Evolutionary conservation across 1,140 invertebrate genomes (phyloP).

Genomic region (Geopemphigus sp.): DNA sequence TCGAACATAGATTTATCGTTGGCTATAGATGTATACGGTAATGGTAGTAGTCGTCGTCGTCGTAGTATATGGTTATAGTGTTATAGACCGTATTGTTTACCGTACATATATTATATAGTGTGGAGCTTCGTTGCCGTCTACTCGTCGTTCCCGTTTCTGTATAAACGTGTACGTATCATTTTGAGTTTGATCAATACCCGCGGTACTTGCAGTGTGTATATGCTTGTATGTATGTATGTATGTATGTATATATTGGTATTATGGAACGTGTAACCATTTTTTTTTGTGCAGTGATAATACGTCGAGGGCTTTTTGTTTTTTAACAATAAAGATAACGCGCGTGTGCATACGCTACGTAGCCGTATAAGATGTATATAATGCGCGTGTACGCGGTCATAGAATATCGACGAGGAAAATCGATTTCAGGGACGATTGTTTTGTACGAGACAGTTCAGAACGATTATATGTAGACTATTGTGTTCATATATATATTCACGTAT

Average conservation of each 20-base stretch:
- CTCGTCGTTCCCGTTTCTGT: background rate
- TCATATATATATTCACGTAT: background rate
- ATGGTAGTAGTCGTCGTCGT: too few relatives aligned
- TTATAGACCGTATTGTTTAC: too few relatives aligned
- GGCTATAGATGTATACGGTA: too few relatives aligned
- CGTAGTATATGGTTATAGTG: too few relatives aligned
- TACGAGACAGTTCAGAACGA: background rate
- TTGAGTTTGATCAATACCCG: constrained; percentile 7
- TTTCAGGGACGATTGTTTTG: constrained; percentile 24
- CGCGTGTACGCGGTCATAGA: background rate
- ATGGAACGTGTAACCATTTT: background rate
- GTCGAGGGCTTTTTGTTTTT: background rate
- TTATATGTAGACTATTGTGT: constrained; percentile 25
- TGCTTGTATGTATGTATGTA: background rate
- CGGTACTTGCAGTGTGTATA: too few relatives aligned
- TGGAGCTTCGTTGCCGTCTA: background rate
- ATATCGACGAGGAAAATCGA: constrained; percentile 30
- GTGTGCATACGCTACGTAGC: too few relatives aligned
- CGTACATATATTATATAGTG: background rate
- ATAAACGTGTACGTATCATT: background rate
- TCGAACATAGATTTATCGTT: background rate
- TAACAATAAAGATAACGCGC: background rate
- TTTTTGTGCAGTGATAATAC: background rate
- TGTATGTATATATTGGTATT: too few relatives aligned
- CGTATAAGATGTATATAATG: background rate